A percentile compares a stretch with the other conserved stretches of the same genome.
Evolutionary conservation across 2,888 invertebrate species (phyloP).

Genomic region (Priocnemis perturbator): DNA sequence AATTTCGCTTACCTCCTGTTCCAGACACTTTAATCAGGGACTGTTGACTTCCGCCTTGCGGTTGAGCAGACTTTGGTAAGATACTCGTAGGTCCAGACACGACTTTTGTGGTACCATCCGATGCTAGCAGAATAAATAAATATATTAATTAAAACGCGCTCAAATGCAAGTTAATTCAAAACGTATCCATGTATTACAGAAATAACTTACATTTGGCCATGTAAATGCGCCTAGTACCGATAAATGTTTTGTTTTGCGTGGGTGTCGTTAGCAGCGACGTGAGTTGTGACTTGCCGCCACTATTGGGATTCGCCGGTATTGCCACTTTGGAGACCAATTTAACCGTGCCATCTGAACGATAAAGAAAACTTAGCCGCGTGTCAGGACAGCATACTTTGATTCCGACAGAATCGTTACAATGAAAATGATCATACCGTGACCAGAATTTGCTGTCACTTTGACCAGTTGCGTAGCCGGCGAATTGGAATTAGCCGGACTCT

Average conservation of each 20-base stretch:
- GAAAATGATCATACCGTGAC: conserved; percentile 76
- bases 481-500: conserved; percentile 64
- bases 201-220: conserved; percentile 82
- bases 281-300: conserved; percentile 80
- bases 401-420: too few relatives aligned
- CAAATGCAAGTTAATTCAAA: background rate
- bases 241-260: conserved; percentile 81
- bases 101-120: conserved; percentile 82
- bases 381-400: background rate
- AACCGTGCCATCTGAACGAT: conserved; percentile 78
- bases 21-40: conserved; percentile 77
- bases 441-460: conserved; percentile 77
- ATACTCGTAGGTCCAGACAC: conserved; percentile 79
- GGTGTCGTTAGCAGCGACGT: conserved; percentile 81
- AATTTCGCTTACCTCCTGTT: conserved; percentile 61
- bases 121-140: conserved; percentile 59
- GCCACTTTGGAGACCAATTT: conserved; percentile 82
- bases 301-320: conserved; percentile 77
- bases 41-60: conserved; percentile 72
- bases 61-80: conserved; percentile 76
- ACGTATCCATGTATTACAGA: background rate
- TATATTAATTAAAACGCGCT: too few relatives aligned
- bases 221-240: conserved; percentile 82
- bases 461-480: conserved; percentile 76
- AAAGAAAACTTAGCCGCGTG: conserved; percentile 9